These are phyloP conservation scores for Percopsis omiscomaycus DNA, from an alignment of 2,797 vertebrate genomes.

Conservation along the genomic window DNA sequence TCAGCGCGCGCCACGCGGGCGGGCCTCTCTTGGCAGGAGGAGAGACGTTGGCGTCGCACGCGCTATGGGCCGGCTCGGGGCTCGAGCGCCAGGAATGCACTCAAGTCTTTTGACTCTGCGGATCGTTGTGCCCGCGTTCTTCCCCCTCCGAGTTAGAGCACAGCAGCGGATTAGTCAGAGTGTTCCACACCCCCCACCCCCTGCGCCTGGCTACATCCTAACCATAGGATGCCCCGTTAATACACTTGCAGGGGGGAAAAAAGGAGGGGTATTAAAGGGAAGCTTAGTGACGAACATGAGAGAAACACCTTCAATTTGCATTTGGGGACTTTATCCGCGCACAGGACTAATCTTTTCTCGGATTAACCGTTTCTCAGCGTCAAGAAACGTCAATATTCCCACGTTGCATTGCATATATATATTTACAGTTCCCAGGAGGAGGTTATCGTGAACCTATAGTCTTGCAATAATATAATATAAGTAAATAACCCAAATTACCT, in stretches of 20 bases:
- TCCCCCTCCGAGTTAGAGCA: constrained; percentile 47
- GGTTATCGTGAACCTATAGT: too few species aligned
- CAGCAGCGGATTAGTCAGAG: constrained; percentile 51
- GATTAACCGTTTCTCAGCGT: too few species aligned
- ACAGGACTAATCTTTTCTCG: too few species aligned
- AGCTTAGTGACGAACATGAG: too few species aligned
- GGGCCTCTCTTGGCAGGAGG: constrained; percentile 29
- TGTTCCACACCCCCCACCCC: constrained; percentile 25
- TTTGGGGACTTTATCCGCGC: too few species aligned
- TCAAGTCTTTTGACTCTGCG: constrained; percentile 25
- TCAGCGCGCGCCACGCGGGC: background rate
- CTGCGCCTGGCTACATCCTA: constrained; percentile 10
- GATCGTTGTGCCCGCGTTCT: constrained; percentile 57
- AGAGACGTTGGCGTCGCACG: constrained; percentile 47
- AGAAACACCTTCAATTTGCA: too few species aligned
- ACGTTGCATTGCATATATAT: too few species aligned
- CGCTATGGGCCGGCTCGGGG: constrained; percentile 49
- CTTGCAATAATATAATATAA: too few species aligned
- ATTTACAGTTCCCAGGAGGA: background rate
- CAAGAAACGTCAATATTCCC: too few species aligned
- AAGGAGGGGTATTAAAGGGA: too few species aligned
- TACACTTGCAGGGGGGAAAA: background rate
- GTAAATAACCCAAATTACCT: too few species aligned
- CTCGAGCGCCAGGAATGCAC: constrained; percentile 43
- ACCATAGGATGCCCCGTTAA: constrained; percentile 14